These are phyloP conservation scores for Athene cunicularia DNA, from an alignment of 2,113 vertebrate species.

Conservation along the genomic window DNA sequence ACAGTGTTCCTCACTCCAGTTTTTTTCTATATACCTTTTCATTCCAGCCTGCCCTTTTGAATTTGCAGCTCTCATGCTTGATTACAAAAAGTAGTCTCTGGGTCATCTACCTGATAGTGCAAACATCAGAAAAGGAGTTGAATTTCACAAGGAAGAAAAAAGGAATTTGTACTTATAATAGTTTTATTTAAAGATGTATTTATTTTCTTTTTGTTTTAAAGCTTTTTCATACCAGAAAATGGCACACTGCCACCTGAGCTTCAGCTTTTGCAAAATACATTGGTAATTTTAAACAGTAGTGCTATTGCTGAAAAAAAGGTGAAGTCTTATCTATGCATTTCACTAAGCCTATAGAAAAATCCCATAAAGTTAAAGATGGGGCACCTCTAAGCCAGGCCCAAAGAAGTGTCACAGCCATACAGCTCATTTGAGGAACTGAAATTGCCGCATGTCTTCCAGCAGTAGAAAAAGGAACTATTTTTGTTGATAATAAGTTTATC, in stretches of 20 bases:
- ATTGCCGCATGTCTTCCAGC: neutral
- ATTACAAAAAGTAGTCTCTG: neutral
- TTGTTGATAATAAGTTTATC: slow-evolving; percentile 11
- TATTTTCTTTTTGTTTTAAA: neutral
- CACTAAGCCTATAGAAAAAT: neutral
- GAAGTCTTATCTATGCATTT: neutral
- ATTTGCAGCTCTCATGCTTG: neutral
- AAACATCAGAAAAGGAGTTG: neutral
- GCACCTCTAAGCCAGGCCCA: neutral
- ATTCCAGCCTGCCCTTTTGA: neutral
- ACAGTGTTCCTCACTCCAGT: neutral
- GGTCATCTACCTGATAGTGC: neutral
- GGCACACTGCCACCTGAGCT: neutral
- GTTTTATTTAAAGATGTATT: neutral
- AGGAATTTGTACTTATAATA: neutral
- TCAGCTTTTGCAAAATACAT: neutral
- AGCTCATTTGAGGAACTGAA: neutral
- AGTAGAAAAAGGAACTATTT: slow-evolving; percentile 12
- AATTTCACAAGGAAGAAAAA: neutral
- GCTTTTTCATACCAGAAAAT: neutral
- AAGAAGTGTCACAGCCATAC: neutral
- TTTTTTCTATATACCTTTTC: neutral
- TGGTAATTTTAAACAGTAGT: neutral
- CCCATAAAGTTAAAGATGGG: neutral
- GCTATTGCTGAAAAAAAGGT: neutral